phyloP scores from a whole-genome alignment of 2,113 vertebrate species.

The Apteryx mantelli region DNA sequence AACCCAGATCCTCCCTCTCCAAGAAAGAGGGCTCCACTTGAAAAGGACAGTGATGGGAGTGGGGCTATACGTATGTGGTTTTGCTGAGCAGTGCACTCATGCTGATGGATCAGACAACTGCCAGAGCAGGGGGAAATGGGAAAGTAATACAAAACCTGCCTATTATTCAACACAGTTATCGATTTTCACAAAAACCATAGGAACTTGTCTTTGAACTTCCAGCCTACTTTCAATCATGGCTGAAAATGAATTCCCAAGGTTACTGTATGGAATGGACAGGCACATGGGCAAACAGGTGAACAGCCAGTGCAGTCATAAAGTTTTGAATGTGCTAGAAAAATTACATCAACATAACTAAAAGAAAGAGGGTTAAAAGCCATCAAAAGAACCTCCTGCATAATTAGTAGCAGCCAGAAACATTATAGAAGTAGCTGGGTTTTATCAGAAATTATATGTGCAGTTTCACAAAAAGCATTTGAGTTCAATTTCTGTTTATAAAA shows the following conservation, averaged over 20 bases:
- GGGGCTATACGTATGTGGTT: too few species aligned
- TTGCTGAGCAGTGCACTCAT: accelerated
- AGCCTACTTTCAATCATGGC: neutral
- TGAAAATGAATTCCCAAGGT: neutral
- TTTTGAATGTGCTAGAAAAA: accelerated
- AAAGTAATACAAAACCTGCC: neutral
- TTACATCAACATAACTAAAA: neutral
- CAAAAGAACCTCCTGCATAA: neutral
- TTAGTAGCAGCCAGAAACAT: neutral
- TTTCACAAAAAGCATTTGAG: neutral
- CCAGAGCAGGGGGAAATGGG: neutral
- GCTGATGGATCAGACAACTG: neutral
- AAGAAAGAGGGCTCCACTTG: neutral
- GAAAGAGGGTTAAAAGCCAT: neutral
- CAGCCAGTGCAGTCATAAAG: accelerated
- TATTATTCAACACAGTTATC: neutral
- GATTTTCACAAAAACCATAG: neutral
- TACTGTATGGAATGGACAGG: neutral
- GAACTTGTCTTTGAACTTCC: neutral
- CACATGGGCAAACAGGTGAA: neutral
- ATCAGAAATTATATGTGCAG: neutral
- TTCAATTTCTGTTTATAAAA: neutral
- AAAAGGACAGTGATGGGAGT: neutral
- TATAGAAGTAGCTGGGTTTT: neutral
- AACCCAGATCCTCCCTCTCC: neutral